A percentile compares a stretch with the other conserved stretches of the same genome.
Conservation (phyloP, 2,888 invertebrate species). For the Aleiodes alternator region DNA sequence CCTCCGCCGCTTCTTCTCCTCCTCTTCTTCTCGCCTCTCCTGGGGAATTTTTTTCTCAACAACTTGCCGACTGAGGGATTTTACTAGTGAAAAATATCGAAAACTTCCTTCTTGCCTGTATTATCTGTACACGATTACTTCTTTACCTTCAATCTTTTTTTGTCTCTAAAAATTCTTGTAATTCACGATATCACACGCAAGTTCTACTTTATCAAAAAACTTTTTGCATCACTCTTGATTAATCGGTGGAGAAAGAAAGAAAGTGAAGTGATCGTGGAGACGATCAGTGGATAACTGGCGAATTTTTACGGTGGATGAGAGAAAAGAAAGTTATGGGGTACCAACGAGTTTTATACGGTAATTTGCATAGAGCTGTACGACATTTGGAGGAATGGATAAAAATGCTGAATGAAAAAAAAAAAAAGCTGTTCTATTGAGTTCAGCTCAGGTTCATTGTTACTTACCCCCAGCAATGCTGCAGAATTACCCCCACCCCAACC, state of each 20-base stretch:
- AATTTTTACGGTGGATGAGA: slow-evolving; percentile 43
- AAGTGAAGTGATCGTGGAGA: slow-evolving; percentile 53
- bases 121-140: slow-evolving; percentile 36
- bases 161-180: background rate
- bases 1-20: slow-evolving; percentile 11
- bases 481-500: slow-evolving; percentile 7
- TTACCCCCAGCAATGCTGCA: slow-evolving; percentile 71
- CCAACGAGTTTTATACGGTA: slow-evolving; percentile 60
- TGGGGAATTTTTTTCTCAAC: slow-evolving; percentile 21
- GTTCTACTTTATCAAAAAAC: background rate
- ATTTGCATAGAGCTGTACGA: slow-evolving; percentile 73
- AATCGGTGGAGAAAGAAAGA: background rate
- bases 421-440: slow-evolving; percentile 58
- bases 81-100: background rate
- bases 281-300: slow-evolving; percentile 64
- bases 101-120: background rate
- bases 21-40: slow-evolving; percentile 2
- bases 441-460: slow-evolving; percentile 64
- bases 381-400: slow-evolving; percentile 59
- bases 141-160: slow-evolving; percentile 39
- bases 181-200: too few species aligned
- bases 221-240: background rate
- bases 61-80: slow-evolving; percentile 45
- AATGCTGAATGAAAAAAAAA: too few species aligned
- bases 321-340: background rate